These are phyloP conservation scores for Fistularia tabacaria DNA, from an alignment of 2,797 vertebrate genomes.

Conservation along the genomic window DNA sequence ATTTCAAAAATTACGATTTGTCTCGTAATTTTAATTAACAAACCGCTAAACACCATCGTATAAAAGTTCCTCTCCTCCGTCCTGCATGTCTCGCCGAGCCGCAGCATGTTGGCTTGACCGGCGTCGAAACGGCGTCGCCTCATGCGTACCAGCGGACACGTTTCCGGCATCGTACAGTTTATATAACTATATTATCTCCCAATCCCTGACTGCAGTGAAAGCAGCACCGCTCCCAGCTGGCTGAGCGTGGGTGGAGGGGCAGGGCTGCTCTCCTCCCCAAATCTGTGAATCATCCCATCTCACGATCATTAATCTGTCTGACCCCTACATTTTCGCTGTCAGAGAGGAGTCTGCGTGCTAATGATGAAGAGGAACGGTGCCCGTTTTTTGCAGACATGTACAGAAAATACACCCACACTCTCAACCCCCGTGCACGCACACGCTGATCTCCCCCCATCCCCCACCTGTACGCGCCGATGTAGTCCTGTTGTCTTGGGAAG, in stretches of 20 bases:
- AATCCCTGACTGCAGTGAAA: slow-evolving; percentile 33
- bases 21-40: too few relatives aligned
- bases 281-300: slow-evolving; percentile 63
- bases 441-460: slow-evolving; percentile 39
- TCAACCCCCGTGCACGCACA: slow-evolving; percentile 9
- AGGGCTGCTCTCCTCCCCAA: slow-evolving; percentile 48
- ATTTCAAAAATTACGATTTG: too few relatives aligned
- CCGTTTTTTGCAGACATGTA: slow-evolving; percentile 29
- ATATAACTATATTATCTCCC: too few relatives aligned
- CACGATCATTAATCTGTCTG: slow-evolving; percentile 65
- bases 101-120: too few relatives aligned
- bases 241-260: slow-evolving; percentile 42
- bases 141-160: neutral
- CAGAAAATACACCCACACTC: slow-evolving; percentile 7
- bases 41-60: too few relatives aligned
- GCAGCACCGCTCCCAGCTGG: slow-evolving; percentile 30
- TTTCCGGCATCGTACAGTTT: too few relatives aligned
- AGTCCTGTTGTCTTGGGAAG: slow-evolving; percentile 17
- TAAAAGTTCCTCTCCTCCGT: too few relatives aligned
- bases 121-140: too few relatives aligned
- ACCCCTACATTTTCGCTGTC: slow-evolving; percentile 45
- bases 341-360: slow-evolving; percentile 44
- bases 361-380: slow-evolving; percentile 45
- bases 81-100: too few relatives aligned
- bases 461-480: slow-evolving; percentile 34